Base-by-base conservation (phyloP, 37 sponge, comb jelly and placozoan species). In the Aphrocallistes beatrix region DNA sequence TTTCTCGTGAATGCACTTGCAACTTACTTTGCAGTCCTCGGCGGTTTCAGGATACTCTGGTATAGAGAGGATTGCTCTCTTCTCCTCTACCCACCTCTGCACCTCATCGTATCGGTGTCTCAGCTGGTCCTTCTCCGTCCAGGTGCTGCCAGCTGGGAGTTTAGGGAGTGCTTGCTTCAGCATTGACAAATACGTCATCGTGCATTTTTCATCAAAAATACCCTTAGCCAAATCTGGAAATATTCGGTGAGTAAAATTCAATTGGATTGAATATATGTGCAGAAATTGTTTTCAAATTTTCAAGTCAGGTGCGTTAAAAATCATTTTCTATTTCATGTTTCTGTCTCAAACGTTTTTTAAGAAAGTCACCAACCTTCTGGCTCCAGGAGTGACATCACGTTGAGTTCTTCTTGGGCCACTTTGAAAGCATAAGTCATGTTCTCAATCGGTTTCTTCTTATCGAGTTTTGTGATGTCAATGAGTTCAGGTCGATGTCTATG, bases 41-140 rank as follows among this genome's bases (percentile, higher is more conserved):
- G 75, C 3, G 34, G 25, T 60, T 6, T 19, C 34, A 3, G 75
- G 75, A 19, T 25, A 6, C 34, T 60, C 75, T 28, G 10, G 10
- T 30, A 8, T 60, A 30, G 75, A 19, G 10, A 60, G 34, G 6
- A 60, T 25, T 19, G n/a, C 3, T 13, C 21, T 60, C 75, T 60
- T 60, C n/a, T 60, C 75, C 34, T 60, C 28, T 3, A 60, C n/a
- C 75, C 75, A 60, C 34, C n/a, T 60, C 28, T 3, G 6, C 25
- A 60, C 75, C 21, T 60, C 75, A 6, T 60, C 75, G 75, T 32
- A 60, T 13, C 75, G 10, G 28, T 60, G 75, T 13, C n/a, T 60
- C 6, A 60, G 75, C n/a, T 60, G 75, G n/a, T 60, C 75, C 34
- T 60, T 60, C 75, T 60, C 75, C 6, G 75, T 25, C 75, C 75